Conservation (phyloP, 1,140 invertebrate genomes). For the Drosophila sturtevanti region DNA sequence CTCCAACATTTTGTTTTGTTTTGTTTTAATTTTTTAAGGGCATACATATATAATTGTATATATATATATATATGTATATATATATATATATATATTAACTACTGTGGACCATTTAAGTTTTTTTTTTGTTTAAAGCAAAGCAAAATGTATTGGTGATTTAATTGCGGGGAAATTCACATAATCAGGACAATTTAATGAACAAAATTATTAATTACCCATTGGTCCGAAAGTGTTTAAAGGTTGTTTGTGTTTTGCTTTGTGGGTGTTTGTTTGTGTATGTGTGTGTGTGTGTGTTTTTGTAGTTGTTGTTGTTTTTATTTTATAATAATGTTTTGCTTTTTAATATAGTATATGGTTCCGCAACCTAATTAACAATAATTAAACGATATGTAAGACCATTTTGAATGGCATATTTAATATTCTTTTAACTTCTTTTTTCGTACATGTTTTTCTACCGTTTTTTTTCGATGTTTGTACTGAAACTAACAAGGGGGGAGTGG, state of each 20-base stretch:
- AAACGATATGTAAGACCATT: slow-evolving; percentile 77
- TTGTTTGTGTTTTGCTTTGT: not conserved
- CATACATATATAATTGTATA: slow-evolving; percentile 38
- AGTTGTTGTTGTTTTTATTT: not conserved
- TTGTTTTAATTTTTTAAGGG: slow-evolving; percentile 48
- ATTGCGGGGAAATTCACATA: not conserved
- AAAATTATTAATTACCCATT: not conserved
- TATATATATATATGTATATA: slow-evolving; percentile 23
- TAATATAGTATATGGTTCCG: slow-evolving; percentile 68
- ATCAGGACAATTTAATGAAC: not conserved
- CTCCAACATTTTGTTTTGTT: slow-evolving; percentile 70
- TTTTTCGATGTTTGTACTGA: not conserved
- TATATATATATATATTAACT: slow-evolving; percentile 44
- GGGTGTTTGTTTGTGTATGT: not conserved
- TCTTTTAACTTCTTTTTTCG: not conserved
- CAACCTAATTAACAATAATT: slow-evolving; percentile 73
- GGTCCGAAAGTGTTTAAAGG: slow-evolving; percentile 6
- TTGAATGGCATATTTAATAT: slow-evolving; percentile 55
- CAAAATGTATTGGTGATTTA: not conserved
- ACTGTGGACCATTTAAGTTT: slow-evolving; percentile 65
- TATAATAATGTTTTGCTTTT: not conserved
- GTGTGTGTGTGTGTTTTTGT: not conserved
- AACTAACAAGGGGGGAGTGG: not conserved
- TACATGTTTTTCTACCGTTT: slow-evolving; percentile 21
- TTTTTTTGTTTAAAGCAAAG: slow-evolving; percentile 9